phyloP scores from a whole-genome alignment of 2,797 vertebrate species.

The Microctenopoma lineatum region DNA sequence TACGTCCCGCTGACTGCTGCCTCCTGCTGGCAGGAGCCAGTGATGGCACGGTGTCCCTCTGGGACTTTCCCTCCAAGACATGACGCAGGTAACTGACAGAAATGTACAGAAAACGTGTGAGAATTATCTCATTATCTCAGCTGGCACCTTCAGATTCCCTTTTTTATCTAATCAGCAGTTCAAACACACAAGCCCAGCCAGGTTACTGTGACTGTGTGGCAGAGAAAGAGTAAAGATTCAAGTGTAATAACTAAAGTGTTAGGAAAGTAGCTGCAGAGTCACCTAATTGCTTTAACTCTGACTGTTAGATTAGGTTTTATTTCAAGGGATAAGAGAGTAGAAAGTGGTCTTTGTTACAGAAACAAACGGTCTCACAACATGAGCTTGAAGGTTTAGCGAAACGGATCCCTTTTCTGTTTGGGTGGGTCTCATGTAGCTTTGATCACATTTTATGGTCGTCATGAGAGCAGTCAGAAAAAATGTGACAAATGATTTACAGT shows the following conservation, averaged over 20 bases:
- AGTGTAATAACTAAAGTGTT: too few relatives aligned
- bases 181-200: too few relatives aligned
- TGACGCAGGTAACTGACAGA: slow-evolving; percentile 77
- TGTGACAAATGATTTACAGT: background rate
- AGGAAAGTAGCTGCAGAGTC: too few relatives aligned
- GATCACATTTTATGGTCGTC: slow-evolving; percentile 5
- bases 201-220: too few relatives aligned
- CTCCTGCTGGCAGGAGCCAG: slow-evolving; percentile 82
- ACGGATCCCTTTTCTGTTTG: too few relatives aligned
- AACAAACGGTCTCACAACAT: background rate
- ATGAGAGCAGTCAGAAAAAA: slow-evolving; percentile 11
- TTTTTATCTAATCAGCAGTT: too few relatives aligned
- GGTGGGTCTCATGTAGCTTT: background rate
- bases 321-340: too few relatives aligned
- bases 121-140: background rate
- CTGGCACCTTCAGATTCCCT: too few relatives aligned
- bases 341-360: background rate
- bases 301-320: too few relatives aligned
- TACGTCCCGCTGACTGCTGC: slow-evolving; percentile 55
- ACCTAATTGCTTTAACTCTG: too few relatives aligned
- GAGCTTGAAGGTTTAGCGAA: slow-evolving; percentile 4
- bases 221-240: too few relatives aligned
- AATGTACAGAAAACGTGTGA: background rate
- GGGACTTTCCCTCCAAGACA: slow-evolving; percentile 79
- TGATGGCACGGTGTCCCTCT: slow-evolving; percentile 86